These are phyloP conservation scores for Ommatoiulus sabulosus DNA, from an alignment of 2,888 invertebrate genomes.

Conservation along the genomic window DNA sequence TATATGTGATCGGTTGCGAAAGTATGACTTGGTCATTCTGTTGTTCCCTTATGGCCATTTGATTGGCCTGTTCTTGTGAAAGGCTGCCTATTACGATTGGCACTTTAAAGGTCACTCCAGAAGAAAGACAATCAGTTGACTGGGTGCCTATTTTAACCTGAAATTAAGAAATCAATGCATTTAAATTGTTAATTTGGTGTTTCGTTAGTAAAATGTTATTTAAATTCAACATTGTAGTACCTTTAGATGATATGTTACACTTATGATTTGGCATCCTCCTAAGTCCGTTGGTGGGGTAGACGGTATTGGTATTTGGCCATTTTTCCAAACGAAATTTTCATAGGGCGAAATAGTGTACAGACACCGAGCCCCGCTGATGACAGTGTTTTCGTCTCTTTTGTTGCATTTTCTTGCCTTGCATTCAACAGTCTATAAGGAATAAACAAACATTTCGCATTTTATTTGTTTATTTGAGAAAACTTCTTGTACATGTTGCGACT, in stretches of 20 bases:
- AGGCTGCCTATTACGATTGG: conserved; percentile 17
- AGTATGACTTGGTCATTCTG: neutral
- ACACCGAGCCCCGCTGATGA: neutral
- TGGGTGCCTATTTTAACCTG: conserved; percentile 28
- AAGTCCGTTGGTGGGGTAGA: conserved; percentile 22
- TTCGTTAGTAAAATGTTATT: too few species aligned
- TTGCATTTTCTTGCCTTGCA: conserved; percentile 24
- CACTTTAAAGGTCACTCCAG: conserved; percentile 27
- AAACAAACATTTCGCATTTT: too few species aligned
- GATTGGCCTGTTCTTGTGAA: neutral
- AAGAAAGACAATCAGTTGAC: neutral
- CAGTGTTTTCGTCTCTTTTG: conserved; percentile 36
- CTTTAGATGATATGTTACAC: conserved; percentile 41
- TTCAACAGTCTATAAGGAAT: neutral
- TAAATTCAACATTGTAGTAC: neutral
- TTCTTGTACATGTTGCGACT: too few species aligned
- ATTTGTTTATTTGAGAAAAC: neutral
- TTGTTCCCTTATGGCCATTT: neutral
- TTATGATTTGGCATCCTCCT: conserved; percentile 51
- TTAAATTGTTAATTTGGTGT: too few species aligned
- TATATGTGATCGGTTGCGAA: neutral
- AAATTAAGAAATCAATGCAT: too few species aligned
- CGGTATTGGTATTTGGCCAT: conserved; percentile 19
- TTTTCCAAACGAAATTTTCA: conserved; percentile 47
- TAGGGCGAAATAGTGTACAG: neutral